Evolutionary conservation across 2,888 invertebrate genomes (phyloP), one percentile per base, ranked within the genome.

Genomic region (Zygaena filipendulae): DNA sequence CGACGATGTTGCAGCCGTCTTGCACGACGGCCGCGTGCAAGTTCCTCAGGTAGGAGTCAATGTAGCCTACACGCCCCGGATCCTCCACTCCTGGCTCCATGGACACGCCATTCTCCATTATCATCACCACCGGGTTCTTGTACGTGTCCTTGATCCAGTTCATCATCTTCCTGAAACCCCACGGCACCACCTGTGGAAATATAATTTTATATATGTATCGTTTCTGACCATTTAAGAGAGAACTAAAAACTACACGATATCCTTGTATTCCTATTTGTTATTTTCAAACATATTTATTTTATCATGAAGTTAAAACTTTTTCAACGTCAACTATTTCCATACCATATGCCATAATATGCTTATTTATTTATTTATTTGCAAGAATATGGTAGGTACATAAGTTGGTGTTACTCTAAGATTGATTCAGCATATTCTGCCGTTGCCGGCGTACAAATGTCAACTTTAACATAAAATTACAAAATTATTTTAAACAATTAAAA

Each of bases 121-220:
- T 60, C 19, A 84, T 50, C 2, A 85, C 67, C 5, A 69, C 46
- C 0, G 84, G 84, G 51, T 85, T 84, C 40, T 80, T 58, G 59
- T 86, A 88, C 11, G 77, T 72, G 1, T 60, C 58, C 40, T 79
- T 82, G 10, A 88, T 70, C 82, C 85, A 87, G 56, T 83, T 84
- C 10, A 89, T 48, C 2, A 84, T 52, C 40, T 83, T 83, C 27
- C 85, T 75, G 53, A 89, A 82, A 10, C 87, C 88, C 72, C 83
- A 82, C 1, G 88, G 88, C 3, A 84, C 84, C 13, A 84, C 75
- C 87, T 87, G 47, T n/a, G n/a, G n/a, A n/a, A n/a, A n/a, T n/a
- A n/a, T n/a, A n/a, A n/a, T 16, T 16, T 16, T 16, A 6, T 16
- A 16, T 16, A 16, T 16, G 7, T 16, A 16, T 16, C 7, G 16